Evolutionary conservation across 2,888 invertebrate species (phyloP).

Genomic region (Linnaemya vulpina): DNA sequence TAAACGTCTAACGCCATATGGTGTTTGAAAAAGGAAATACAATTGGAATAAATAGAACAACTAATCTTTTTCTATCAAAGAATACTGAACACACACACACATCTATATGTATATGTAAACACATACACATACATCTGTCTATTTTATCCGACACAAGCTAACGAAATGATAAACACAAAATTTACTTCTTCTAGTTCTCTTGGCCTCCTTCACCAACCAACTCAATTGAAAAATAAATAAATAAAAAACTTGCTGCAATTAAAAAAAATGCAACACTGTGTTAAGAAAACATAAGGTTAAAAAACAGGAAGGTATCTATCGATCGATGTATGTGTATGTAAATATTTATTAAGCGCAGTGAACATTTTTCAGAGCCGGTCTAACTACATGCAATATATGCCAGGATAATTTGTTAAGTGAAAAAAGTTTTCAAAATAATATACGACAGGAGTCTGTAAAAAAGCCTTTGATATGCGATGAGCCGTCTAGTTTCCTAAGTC

Average conservation of each 20-base stretch:
- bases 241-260: conserved; percentile 50
- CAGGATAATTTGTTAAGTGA: neutral
- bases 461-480: no score
- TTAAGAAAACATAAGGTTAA: conserved; percentile 55
- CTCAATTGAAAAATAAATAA: neutral
- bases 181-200: neutral
- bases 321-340: conserved; percentile 24
- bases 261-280: conserved; percentile 62
- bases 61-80: conserved; percentile 52
- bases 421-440: no score
- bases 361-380: conserved; percentile 12
- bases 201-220: neutral
- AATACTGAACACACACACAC: neutral
- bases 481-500: no score
- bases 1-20: conserved; percentile 68
- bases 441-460: no score
- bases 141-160: conserved; percentile 55
- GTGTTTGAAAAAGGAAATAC: conserved; percentile 51
- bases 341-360: conserved; percentile 19
- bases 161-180: conserved; percentile 49
- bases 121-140: conserved; percentile 39
- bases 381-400: no score
- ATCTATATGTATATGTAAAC: neutral
- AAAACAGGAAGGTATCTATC: conserved; percentile 3
- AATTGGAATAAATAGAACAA: conserved; percentile 59